Conservation (phyloP, 2,888 invertebrate genomes). For the Dynastes tityus region DNA sequence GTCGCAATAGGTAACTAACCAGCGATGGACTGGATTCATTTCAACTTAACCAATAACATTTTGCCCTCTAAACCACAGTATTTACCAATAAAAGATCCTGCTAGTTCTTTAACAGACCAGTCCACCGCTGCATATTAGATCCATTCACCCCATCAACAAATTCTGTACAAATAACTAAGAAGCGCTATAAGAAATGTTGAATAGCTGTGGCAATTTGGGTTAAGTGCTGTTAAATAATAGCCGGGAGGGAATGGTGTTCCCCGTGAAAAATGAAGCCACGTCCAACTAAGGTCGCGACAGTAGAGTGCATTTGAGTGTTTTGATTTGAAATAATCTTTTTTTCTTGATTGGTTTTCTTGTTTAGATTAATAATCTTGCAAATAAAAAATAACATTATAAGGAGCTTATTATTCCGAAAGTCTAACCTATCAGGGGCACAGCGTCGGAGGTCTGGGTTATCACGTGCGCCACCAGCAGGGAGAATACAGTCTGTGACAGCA, state of each 20-base stretch:
- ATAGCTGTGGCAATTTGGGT: conserved; percentile 65
- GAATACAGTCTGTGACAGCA: conserved; percentile 99
- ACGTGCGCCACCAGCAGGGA: conserved; percentile 99
- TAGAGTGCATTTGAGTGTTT: conserved; percentile 55
- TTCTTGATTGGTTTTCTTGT: conserved; percentile 16
- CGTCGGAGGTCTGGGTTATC: conserved; percentile 99
- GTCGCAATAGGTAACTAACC: conserved; percentile 56
- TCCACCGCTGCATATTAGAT: conserved; percentile 35
- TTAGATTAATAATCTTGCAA: conserved; percentile 62
- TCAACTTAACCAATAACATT: too few species aligned
- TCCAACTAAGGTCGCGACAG: conserved; percentile 55
- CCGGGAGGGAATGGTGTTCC: conserved; percentile 59
- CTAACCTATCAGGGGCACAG: conserved; percentile 98
- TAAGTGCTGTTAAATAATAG: conserved; percentile 67
- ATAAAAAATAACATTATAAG: conserved; percentile 60
- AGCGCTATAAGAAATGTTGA: conserved; percentile 59
- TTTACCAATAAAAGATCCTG: background rate
- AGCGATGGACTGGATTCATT: conserved; percentile 42
- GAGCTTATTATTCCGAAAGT: conserved; percentile 60
- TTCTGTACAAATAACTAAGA: conserved; percentile 55
- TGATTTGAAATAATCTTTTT: background rate
- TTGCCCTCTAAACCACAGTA: too few species aligned
- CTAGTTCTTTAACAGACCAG: conserved; percentile 3
- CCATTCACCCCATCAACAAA: conserved; percentile 50
- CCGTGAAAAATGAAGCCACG: conserved; percentile 56